Base-by-base conservation (phyloP, 2,797 vertebrate species). In the Fundulus diaphanus region DNA sequence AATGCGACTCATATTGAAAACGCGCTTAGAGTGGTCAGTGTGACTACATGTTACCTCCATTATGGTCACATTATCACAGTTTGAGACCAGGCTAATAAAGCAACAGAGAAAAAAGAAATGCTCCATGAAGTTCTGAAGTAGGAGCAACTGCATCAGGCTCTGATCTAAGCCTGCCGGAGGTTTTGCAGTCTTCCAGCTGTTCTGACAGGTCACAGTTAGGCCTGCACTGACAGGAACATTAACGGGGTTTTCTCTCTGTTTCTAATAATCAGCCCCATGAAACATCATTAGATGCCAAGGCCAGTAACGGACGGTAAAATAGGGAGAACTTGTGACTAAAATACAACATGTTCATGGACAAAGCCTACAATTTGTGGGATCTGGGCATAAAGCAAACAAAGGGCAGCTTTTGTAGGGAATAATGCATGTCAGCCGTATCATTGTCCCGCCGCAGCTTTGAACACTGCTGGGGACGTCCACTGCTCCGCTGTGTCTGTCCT, bases 351-450 rank as follows among this genome's bases (percentile, higher is more conserved):
- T 88, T 92, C 92, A 94, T 51, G 83, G 92, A 94, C 92, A 92
- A 93, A 95, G 93, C 91, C 92, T 92, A 82, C 92, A 93, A 92
- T 94, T 94, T 94, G 94, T 86, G 93, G 94, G 92, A 89, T 91
- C 63, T 88, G 90, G 91, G 91, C 89, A 89, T 93, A 92, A 93
- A 92, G 89, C 91, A 94, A 92, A 94, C 94, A 94, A 96, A 94
- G 93, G 89, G 89, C 90, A 91, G 90, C 87, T 88, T 90, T 93
- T 94, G 90, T 94, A 87, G 89, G 88, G 90, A 94, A 92, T 94
- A 95, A 94, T 93, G 90, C 92, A 89, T 93, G 91, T 95, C 92
- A 94, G 93, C 92, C 89, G 82, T 92, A 71, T 95, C 92, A 87
- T 74, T 82, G 70, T 80, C 85, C 90, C 82, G 86, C 91, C 80